Conservation (phyloP, 2,888 invertebrate species). For the Cheilosia grossa region DNA sequence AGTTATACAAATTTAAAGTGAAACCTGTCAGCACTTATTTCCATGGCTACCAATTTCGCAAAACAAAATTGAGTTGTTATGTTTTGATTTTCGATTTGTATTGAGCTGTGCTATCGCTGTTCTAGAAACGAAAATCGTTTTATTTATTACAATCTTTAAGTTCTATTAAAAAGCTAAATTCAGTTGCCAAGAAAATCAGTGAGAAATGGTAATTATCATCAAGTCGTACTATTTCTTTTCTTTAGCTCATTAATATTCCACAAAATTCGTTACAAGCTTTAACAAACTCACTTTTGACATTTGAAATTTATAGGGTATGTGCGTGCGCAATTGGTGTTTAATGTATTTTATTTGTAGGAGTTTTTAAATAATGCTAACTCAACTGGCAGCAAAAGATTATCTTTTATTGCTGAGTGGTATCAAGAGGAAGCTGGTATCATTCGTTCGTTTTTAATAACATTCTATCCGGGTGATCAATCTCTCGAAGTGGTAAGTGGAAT, state of each 20-base stretch:
- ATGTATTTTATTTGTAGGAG: slow-evolving; percentile 15
- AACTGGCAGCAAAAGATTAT: slow-evolving; percentile 77
- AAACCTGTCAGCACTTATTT: slow-evolving; percentile 29
- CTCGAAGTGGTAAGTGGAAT: slow-evolving; percentile 88
- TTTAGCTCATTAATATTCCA: too few species aligned
- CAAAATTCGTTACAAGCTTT: not conserved
- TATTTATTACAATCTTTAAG: too few species aligned
- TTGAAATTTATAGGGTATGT: slow-evolving; percentile 41
- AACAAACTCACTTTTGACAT: not conserved
- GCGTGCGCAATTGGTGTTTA: slow-evolving; percentile 1
- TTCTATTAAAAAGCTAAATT: too few species aligned
- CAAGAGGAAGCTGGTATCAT: slow-evolving; percentile 90
- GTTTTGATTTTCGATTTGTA: not conserved
- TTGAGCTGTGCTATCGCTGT: not conserved
- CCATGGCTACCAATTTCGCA: slow-evolving; percentile 14
- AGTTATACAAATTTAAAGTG: not conserved
- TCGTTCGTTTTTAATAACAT: slow-evolving; percentile 90
- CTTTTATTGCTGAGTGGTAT: slow-evolving; percentile 93
- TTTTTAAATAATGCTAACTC: not conserved
- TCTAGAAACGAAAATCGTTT: too few species aligned
- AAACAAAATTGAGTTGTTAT: slow-evolving; percentile 35
- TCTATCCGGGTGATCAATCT: slow-evolving; percentile 90
- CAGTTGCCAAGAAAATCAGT: too few species aligned
- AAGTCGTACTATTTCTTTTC: too few species aligned
- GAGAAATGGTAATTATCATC: too few species aligned